Evolutionary conservation across 2,797 vertebrate species (phyloP).

Genomic region (Lates japonicus): DNA sequence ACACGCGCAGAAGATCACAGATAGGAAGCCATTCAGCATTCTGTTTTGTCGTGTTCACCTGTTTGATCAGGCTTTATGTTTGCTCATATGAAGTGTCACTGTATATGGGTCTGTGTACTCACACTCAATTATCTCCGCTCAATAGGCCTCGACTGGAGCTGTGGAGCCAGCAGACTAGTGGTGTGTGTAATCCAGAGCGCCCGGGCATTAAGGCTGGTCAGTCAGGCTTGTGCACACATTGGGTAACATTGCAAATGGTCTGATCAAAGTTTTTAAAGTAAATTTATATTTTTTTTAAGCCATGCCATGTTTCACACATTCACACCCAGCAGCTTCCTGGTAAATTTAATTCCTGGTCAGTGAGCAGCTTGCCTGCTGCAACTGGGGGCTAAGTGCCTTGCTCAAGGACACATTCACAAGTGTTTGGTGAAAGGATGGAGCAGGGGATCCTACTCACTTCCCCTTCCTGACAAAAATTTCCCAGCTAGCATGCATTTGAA

Average conservation of each 20-base stretch:
- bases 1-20: conserved; percentile 54
- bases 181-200: conserved; percentile 68
- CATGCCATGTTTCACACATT: conserved; percentile 29
- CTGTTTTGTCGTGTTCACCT: conserved; percentile 41
- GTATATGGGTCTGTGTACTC: conserved; percentile 60
- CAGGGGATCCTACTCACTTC: conserved; percentile 18
- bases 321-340: conserved; percentile 10
- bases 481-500: conserved; percentile 26
- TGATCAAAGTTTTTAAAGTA: conserved; percentile 44
- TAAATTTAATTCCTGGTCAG: conserved; percentile 32
- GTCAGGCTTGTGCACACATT: conserved; percentile 64
- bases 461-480: conserved; percentile 20
- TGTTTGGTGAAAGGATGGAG: conserved; percentile 10
- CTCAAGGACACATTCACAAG: conserved; percentile 40
- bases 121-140: conserved; percentile 71
- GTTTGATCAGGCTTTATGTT: conserved; percentile 77
- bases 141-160: conserved; percentile 39
- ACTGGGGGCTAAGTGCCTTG: conserved; percentile 25
- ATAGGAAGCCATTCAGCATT: conserved; percentile 53
- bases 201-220: conserved; percentile 60
- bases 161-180: conserved; percentile 58
- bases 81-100: conserved; percentile 72
- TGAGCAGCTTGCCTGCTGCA: conserved; percentile 4
- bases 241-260: conserved; percentile 51
- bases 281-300: neutral